These are phyloP conservation scores for Amphiprion ocellaris DNA, from an alignment of 2,113 vertebrate genomes.

Conservation along the genomic window DNA sequence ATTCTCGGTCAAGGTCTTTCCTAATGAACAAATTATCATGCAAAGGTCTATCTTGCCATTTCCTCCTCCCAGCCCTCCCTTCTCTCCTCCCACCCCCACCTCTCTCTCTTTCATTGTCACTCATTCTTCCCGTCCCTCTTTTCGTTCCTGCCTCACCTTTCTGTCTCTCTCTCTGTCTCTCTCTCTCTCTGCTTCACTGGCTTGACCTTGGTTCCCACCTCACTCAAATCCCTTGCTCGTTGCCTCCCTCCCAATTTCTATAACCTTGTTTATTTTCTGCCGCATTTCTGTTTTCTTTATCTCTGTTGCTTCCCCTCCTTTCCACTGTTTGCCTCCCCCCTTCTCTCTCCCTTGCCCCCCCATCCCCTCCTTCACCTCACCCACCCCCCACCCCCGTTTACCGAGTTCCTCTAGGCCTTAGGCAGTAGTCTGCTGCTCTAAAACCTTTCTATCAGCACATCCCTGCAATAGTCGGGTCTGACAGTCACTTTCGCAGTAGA, in stretches of 20 bases:
- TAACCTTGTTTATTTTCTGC: conserved; percentile 82
- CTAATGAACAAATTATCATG: conserved; percentile 82
- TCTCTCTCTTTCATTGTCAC: conserved; percentile 48
- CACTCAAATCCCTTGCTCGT: conserved; percentile 65
- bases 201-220: conserved; percentile 81
- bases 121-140: conserved; percentile 33
- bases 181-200: conserved; percentile 59
- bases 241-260: conserved; percentile 55
- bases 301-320: conserved; percentile 68
- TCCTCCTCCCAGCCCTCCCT: conserved; percentile 8
- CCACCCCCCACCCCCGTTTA: conserved; percentile 10
- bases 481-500: conserved; percentile 77
- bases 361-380: background rate
- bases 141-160: conserved; percentile 45
- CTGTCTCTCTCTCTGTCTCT: conserved; percentile 29
- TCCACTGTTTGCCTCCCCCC: conserved; percentile 44
- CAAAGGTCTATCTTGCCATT: conserved; percentile 57
- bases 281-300: conserved; percentile 80
- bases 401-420: conserved; percentile 69
- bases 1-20: conserved; percentile 80
- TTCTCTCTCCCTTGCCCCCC: background rate
- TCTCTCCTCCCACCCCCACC: conserved; percentile 13
- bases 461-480: conserved; percentile 72
- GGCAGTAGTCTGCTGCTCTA: conserved; percentile 75
- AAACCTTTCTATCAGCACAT: conserved; percentile 84